Evolutionary conservation across 2,888 invertebrate genomes (phyloP).

Genomic region (Zelleria hepariella): DNA sequence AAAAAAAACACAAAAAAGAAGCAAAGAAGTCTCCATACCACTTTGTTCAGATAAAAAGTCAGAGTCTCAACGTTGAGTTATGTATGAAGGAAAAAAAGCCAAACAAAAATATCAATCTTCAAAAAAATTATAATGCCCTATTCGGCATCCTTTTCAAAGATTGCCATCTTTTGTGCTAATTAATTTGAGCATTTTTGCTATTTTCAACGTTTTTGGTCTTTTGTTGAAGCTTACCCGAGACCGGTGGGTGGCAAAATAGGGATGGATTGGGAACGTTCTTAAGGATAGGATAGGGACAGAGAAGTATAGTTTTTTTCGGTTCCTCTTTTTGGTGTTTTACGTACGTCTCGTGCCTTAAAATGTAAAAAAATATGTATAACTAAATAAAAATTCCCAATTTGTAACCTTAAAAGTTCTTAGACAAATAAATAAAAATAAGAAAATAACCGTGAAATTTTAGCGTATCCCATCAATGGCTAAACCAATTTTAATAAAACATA

Average conservation of each 20-base stretch:
- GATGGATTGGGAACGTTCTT: constrained; percentile 15
- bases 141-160: constrained; percentile 48
- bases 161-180: constrained; percentile 66
- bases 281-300: no score
- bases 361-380: no score
- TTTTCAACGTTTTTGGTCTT: constrained; percentile 13
- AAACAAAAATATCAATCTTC: constrained; percentile 54
- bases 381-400: no score
- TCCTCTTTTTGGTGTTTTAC: no score
- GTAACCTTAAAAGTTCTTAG: no score
- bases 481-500: no score
- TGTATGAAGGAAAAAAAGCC: constrained; percentile 31
- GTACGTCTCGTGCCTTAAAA: no score
- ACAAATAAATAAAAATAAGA: no score
- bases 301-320: no score
- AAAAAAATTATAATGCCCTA: constrained; percentile 51
- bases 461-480: no score
- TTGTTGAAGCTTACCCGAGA: constrained; percentile 30
- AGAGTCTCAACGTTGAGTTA: neutral
- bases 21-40: constrained; percentile 10
- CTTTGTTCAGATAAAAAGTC: neutral
- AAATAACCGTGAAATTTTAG: no score
- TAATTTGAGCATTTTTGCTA: constrained; percentile 40
- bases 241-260: constrained; percentile 50
- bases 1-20: no score